Percentiles rank a stretch among this genome's conserved stretches.
Conservation (phyloP, 2,888 invertebrate genomes). For the Diarsia brunnea region DNA sequence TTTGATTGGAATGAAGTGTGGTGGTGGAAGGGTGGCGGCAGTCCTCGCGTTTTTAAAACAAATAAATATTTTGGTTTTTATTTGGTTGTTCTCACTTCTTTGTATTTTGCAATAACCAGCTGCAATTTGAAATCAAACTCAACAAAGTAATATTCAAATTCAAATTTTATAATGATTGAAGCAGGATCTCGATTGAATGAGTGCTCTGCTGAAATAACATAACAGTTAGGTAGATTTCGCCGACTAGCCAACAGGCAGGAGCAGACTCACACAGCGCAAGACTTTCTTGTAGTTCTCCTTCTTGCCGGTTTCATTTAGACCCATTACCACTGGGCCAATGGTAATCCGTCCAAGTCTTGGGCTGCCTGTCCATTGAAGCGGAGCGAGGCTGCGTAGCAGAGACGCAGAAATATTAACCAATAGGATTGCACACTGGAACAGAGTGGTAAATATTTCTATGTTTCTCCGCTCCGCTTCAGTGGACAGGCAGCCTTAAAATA, state of each 20-base stretch:
- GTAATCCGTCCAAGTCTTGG: not conserved
- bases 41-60: not conserved
- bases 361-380: no score
- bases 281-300: not conserved
- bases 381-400: no score
- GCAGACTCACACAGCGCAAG: not conserved
- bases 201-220: not conserved
- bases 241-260: not conserved
- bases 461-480: no score
- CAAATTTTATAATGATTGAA: not conserved
- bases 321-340: not conserved
- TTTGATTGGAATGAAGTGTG: constrained; percentile 12
- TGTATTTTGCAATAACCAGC: not conserved
- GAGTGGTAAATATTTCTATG: no score
- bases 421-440: no score
- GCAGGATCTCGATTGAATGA: not conserved
- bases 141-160: not conserved
- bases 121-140: not conserved
- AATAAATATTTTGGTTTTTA: not conserved
- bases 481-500: no score
- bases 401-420: no score
- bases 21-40: constrained; percentile 7
- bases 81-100: not conserved
- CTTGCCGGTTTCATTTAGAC: not conserved
- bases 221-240: not conserved